These are phyloP conservation scores for Aurelia sp. DNA, from an alignment of 30 jellyfish, hydroid and myxozoan genomes.

Conservation along the genomic window DNA sequence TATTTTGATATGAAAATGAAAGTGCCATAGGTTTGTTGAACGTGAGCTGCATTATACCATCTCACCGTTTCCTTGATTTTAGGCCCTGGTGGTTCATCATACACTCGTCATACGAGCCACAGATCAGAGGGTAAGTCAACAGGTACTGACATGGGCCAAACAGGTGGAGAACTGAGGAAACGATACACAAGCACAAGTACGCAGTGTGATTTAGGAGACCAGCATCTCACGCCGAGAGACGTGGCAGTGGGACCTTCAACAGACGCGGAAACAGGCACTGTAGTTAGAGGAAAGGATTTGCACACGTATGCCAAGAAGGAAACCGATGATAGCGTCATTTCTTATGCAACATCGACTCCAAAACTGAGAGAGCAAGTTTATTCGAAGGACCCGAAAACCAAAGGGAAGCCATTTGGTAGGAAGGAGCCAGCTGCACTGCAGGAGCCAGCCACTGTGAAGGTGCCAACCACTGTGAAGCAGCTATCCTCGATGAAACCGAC, in stretches of 20 bases:
- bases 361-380: background rate
- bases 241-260: background rate
- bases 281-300: background rate
- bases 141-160: slow-evolving; percentile 5
- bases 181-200: slow-evolving; percentile 28
- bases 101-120: background rate
- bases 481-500: too few species aligned
- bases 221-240: background rate
- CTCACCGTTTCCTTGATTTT: too few species aligned
- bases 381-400: background rate
- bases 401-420: background rate
- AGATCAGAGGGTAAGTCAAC: background rate
- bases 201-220: slow-evolving; percentile 49
- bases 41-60: too few species aligned
- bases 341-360: background rate
- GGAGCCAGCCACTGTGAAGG: too few species aligned
- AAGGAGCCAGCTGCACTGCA: too few species aligned
- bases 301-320: background rate
- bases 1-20: too few species aligned
- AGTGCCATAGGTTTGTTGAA: too few species aligned
- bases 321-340: background rate
- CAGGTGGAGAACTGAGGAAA: background rate
- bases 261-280: background rate
- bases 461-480: too few species aligned
- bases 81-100: background rate